Evolutionary conservation across 2,888 invertebrate species (phyloP), one percentile per base, ranked within the genome.

Genomic region (Epinotia ramella): DNA sequence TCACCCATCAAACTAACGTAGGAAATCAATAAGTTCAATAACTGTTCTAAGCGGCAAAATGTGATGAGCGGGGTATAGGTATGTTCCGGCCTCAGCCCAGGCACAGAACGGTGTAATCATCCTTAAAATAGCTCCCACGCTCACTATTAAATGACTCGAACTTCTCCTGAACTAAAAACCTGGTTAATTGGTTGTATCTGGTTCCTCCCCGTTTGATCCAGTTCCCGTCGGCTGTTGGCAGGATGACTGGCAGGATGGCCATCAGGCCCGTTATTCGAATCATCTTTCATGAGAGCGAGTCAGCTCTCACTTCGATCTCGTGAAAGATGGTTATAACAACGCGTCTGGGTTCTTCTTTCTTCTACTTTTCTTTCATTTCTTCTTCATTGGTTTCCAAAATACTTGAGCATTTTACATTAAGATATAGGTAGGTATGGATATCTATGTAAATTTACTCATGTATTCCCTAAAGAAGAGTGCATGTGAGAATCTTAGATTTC

Each of bases 281-380:
- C 74, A 75, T 65, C 74, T 75, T 70, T 75, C 70, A 75, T 70
- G 65, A 65, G 70, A 75, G 74, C 64, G 74, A 70, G 74, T 40
- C 20, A 2, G 46, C 18, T 63, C 16, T 60, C 70, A 75, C 75
- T 40, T 66, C 75, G 70, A 75, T 75, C 75, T 71, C 70, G 65
- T 71, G 75, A 70, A 70, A 74, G 74, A 75, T 71, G 70, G 75
- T 71, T 71, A 75, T 53, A 66, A 75, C 70, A 66, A 28, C 65
- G 70, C 12, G 49, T 44, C 75, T 70, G 69, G 12, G 16, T 49
- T 18, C 33, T 49, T 57, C 3, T n/a, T 1, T 13, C 40, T 60
- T 13, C 20, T 59, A 2, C 13, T 18, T 7, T 13, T 33, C 3
- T 13, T 49, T 28, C 0, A 40, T 40, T 28, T 60, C 59, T 12